phyloP scores from a whole-genome alignment of 2,888 invertebrate genomes.

The Troides aeacus region DNA sequence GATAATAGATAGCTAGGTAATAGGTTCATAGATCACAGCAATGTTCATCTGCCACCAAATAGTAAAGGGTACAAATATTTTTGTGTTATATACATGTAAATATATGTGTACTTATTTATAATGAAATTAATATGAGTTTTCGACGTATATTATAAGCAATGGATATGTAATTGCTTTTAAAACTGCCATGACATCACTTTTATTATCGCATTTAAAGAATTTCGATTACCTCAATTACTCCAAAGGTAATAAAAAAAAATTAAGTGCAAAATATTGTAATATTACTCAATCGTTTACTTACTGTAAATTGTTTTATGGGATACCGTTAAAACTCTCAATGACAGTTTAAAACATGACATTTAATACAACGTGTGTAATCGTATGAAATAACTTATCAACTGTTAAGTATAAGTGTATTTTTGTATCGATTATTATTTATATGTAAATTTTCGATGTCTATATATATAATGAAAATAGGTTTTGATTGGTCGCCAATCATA shows the following conservation, averaged over 20 bases:
- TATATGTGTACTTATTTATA: neutral
- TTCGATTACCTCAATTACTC: neutral
- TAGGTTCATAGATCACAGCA: too few species aligned
- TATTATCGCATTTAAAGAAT: neutral
- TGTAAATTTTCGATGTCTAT: too few species aligned
- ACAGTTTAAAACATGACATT: neutral
- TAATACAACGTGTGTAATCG: neutral
- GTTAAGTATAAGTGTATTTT: neutral
- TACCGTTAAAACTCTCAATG: neutral
- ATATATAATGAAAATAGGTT: too few species aligned
- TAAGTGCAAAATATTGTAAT: neutral
- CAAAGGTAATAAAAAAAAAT: conserved; percentile 3
- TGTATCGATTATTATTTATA: too few species aligned
- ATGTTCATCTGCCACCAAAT: too few species aligned
- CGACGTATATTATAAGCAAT: neutral
- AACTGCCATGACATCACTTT: neutral
- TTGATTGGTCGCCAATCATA: too few species aligned
- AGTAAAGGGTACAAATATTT: too few species aligned
- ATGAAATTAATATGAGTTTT: neutral
- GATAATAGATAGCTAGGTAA: too few species aligned
- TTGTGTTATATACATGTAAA: too few species aligned
- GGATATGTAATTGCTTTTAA: neutral
- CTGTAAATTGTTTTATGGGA: neutral
- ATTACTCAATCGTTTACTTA: neutral
- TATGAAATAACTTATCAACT: neutral